Percentiles rank a stretch among this genome's conserved stretches.
These are phyloP conservation scores for Myodes glareolus DNA, from an alignment of 2,113 vertebrate species.

Conservation along the genomic window DNA sequence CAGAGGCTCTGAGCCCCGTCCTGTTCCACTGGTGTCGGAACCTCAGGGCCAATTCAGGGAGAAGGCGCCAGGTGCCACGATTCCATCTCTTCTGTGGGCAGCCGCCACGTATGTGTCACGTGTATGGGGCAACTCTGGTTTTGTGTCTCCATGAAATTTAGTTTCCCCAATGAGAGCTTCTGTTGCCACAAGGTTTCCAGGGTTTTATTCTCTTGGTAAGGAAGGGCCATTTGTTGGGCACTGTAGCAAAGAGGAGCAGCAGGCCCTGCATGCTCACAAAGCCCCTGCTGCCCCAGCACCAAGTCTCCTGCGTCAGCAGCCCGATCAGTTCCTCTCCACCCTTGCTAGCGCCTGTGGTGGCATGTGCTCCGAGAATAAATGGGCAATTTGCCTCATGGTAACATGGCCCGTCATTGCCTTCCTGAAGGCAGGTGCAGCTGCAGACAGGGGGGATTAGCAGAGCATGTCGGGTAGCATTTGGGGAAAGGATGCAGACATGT, in stretches of 20 bases:
- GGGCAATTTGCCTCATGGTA: fast-evolving
- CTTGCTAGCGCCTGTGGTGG: neutral
- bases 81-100: conserved; percentile 35
- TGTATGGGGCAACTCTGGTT: conserved; percentile 75
- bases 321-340: conserved; percentile 13
- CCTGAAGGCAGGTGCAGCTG: neutral
- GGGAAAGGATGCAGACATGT: neutral
- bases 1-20: fast-evolving
- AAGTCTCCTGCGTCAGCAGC: neutral
- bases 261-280: conserved; percentile 75
- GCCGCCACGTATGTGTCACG: conserved; percentile 63
- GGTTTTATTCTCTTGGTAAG: conserved; percentile 79
- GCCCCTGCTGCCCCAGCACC: conserved; percentile 29
- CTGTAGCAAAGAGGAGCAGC: conserved; percentile 61
- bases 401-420: neutral
- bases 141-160: conserved; percentile 78
- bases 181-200: conserved; percentile 79
- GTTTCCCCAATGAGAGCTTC: conserved; percentile 79
- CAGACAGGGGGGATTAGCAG: neutral
- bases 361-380: neutral
- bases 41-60: neutral
- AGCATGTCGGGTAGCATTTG: fast-evolving
- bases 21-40: neutral
- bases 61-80: fast-evolving
- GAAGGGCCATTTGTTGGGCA: conserved; percentile 71